phyloP scores from a whole-genome alignment of 2,888 invertebrate species.

The Pristionchus japonicus region DNA sequence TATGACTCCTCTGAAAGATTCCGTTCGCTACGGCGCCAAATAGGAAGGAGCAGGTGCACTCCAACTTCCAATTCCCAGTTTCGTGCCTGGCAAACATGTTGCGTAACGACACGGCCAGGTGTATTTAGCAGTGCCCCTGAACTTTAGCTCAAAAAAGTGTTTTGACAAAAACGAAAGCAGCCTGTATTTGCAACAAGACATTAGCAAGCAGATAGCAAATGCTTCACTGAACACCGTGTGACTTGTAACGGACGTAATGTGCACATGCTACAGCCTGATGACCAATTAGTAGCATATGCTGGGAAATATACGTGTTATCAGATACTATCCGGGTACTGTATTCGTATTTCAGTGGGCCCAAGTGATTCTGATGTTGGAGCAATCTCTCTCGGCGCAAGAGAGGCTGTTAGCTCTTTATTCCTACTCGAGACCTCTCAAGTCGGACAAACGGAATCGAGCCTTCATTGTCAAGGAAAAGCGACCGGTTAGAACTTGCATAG shows the following conservation, averaged over 20 bases:
- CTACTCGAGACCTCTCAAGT: slow-evolving; percentile 75
- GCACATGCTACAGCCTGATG: too few relatives aligned
- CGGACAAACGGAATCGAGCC: slow-evolving; percentile 82
- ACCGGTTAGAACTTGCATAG: slow-evolving; percentile 52
- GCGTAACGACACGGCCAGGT: slow-evolving; percentile 1
- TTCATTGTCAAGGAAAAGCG: slow-evolving; percentile 63
- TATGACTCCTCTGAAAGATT: too few relatives aligned
- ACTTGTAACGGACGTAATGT: too few relatives aligned
- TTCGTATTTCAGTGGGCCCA: slow-evolving; percentile 92
- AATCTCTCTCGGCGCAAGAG: slow-evolving; percentile 91
- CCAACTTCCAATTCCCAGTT: not conserved
- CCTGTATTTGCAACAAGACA: too few relatives aligned
- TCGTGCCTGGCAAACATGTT: not conserved
- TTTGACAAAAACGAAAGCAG: not conserved
- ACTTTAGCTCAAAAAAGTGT: too few relatives aligned
- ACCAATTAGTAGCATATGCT: not conserved
- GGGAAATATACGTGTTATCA: not conserved
- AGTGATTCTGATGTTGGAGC: slow-evolving; percentile 94
- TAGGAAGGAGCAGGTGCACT: not conserved
- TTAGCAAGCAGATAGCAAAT: too few relatives aligned
- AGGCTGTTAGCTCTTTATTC: slow-evolving; percentile 84
- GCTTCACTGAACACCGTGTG: too few relatives aligned
- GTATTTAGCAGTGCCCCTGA: slow-evolving; percentile 35
- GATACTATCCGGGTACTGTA: too few relatives aligned
- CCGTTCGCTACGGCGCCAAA: too few relatives aligned